Percentiles rank a stretch among this genome's conserved stretches.
phyloP scores from a whole-genome alignment of 2,888 invertebrate genomes.

The Ochropleura plecta region DNA sequence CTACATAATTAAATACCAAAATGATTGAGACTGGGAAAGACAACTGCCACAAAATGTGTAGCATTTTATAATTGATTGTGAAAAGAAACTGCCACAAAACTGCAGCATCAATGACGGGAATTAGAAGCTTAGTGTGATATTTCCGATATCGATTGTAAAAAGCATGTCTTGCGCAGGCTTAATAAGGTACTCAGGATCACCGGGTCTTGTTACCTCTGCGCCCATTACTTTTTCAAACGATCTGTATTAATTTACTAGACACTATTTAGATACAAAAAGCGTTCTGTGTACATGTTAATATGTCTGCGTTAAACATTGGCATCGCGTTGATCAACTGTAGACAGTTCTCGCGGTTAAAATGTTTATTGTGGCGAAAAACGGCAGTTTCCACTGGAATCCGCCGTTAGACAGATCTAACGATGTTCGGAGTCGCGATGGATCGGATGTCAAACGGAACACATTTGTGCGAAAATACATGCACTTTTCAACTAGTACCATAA shows the following conservation, averaged over 20 bases:
- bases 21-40: background rate
- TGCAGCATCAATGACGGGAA: background rate
- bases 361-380: background rate
- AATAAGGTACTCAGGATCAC: background rate
- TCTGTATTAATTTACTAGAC: too few species aligned
- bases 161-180: background rate
- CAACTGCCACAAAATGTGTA: background rate
- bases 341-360: background rate
- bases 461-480: conserved; percentile 61
- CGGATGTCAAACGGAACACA: conserved; percentile 41
- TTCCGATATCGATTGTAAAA: conserved; percentile 1
- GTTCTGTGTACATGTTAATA: background rate
- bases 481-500: conserved; percentile 67
- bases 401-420: background rate
- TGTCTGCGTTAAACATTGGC: background rate
- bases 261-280: too few species aligned
- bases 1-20: background rate
- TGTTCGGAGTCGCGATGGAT: background rate
- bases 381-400: background rate
- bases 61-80: background rate
- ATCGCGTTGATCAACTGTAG: background rate
- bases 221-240: background rate
- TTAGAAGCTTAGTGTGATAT: background rate
- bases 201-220: background rate
- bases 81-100: background rate